A percentile compares a stretch with the other conserved stretches of the same genome.
These are phyloP conservation scores for Megaceryle alcyon DNA, from an alignment of 2,797 vertebrate genomes.

Conservation along the genomic window DNA sequence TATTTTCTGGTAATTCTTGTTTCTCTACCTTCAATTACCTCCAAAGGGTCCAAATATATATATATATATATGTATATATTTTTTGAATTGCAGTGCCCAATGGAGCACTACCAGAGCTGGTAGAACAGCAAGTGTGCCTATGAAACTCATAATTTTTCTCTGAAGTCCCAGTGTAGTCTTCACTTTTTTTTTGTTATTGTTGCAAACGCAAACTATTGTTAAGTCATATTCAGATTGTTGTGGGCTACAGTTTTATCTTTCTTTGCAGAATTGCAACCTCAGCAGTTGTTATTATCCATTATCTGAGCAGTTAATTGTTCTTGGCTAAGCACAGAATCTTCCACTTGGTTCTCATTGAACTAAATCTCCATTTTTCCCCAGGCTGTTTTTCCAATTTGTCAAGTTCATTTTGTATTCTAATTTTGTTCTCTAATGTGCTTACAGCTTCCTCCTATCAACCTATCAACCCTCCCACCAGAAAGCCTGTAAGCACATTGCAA, in stretches of 20 bases:
- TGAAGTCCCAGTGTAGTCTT: neutral
- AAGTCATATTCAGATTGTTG: neutral
- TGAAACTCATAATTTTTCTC: neutral
- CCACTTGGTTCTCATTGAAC: constrained; percentile 30
- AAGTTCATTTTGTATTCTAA: constrained; percentile 50
- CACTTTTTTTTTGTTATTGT: neutral
- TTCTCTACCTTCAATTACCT: neutral
- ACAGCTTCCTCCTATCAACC: constrained; percentile 15
- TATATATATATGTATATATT: rapidly evolving
- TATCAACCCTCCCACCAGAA: constrained; percentile 29
- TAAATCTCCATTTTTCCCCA: constrained; percentile 23
- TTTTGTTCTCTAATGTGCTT: constrained; percentile 41
- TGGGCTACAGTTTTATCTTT: neutral
- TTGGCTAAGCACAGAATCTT: constrained; percentile 32
- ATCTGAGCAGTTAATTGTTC: constrained; percentile 44
- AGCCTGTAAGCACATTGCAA: neutral
- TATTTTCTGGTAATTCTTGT: neutral
- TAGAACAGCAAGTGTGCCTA: neutral
- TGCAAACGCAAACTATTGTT: neutral
- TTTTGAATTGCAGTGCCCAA: neutral
- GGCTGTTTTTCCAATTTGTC: constrained; percentile 54
- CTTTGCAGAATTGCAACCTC: neutral
- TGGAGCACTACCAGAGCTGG: neutral
- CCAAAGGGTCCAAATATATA: neutral
- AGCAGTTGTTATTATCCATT: constrained; percentile 15